A percentile compares a stretch with the other conserved stretches of the same genome.
These are phyloP conservation scores for Pegea sp. DNA, from an alignment of 23 tunicate genomes.

Conservation along the genomic window DNA sequence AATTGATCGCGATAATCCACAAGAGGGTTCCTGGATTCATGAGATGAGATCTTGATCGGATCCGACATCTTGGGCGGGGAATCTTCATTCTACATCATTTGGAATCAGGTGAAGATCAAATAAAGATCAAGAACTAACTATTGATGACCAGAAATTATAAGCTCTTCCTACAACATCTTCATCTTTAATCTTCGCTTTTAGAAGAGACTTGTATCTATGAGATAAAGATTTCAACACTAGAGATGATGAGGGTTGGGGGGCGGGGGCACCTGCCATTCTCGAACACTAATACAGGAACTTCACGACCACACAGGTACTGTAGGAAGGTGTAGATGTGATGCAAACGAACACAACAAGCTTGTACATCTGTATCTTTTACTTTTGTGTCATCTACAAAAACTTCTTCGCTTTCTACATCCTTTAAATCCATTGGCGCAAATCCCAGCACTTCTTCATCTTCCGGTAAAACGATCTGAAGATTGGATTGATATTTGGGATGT, in stretches of 20 bases:
- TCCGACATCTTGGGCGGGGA: neutral
- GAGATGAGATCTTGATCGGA: slow-evolving; percentile 2
- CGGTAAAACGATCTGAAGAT: too few relatives aligned
- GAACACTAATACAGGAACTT: slow-evolving; percentile 62
- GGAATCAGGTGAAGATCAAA: too few relatives aligned
- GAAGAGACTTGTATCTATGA: too few relatives aligned
- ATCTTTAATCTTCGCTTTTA: too few relatives aligned
- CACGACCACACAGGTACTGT: slow-evolving; percentile 75
- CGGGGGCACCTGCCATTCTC: slow-evolving; percentile 40
- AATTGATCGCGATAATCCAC: slow-evolving; percentile 13
- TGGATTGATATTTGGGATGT: too few relatives aligned
- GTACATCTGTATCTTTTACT: slow-evolving; percentile 2
- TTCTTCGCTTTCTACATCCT: slow-evolving; percentile 8
- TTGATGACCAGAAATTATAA: too few relatives aligned
- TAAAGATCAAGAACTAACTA: too few relatives aligned
- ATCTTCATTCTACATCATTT: slow-evolving; percentile 3
- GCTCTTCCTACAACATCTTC: too few relatives aligned
- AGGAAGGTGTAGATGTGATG: slow-evolving; percentile 42
- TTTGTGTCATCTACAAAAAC: slow-evolving; percentile 8
- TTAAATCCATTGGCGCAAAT: slow-evolving; percentile 39
- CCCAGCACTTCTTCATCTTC: slow-evolving; percentile 57
- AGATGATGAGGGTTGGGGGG: neutral
- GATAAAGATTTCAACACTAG: neutral
- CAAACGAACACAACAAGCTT: slow-evolving; percentile 18
- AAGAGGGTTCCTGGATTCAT: slow-evolving; percentile 8